These are phyloP conservation scores for Cygnus atratus DNA, from an alignment of 2,113 vertebrate species.

Conservation along the genomic window DNA sequence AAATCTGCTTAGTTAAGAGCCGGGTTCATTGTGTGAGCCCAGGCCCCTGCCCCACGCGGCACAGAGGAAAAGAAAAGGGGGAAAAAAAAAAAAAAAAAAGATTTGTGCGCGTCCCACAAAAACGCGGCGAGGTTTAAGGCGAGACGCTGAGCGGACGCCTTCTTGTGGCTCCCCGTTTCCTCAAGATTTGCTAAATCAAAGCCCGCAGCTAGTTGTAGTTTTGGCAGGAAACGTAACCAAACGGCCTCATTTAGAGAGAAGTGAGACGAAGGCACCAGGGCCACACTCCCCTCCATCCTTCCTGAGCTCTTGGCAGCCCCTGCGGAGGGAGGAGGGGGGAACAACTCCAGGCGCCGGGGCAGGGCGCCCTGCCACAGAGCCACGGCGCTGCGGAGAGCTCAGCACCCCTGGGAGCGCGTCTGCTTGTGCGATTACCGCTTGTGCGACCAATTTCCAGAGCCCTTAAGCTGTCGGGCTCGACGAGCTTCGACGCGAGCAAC, in stretches of 20 bases:
- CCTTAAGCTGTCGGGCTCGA: not conserved
- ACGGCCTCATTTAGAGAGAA: not conserved
- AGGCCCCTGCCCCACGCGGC: not conserved
- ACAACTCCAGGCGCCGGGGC: not conserved
- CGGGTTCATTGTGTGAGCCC: not conserved
- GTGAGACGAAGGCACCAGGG: fast-evolving
- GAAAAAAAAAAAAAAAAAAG: not conserved
- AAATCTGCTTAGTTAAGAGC: not conserved
- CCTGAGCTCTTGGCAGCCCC: not conserved
- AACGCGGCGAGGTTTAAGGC: not conserved
- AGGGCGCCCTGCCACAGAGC: fast-evolving
- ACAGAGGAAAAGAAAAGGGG: not conserved
- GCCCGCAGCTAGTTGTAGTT: not conserved
- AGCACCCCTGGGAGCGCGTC: not conserved
- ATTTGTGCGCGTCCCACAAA: not conserved
- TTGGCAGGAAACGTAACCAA: not conserved
- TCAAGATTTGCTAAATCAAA: not conserved
- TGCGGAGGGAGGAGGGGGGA: fast-evolving
- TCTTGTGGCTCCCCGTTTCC: not conserved
- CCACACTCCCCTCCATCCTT: not conserved
- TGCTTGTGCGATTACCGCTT: not conserved
- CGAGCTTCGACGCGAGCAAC: not conserved
- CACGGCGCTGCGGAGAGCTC: not conserved
- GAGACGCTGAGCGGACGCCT: not conserved
- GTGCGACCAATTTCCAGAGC: not conserved